Evolutionary conservation across 37 sponge, comb jelly and placozoan species (phyloP).

Genomic region (Lycopodina hypogea): DNA sequence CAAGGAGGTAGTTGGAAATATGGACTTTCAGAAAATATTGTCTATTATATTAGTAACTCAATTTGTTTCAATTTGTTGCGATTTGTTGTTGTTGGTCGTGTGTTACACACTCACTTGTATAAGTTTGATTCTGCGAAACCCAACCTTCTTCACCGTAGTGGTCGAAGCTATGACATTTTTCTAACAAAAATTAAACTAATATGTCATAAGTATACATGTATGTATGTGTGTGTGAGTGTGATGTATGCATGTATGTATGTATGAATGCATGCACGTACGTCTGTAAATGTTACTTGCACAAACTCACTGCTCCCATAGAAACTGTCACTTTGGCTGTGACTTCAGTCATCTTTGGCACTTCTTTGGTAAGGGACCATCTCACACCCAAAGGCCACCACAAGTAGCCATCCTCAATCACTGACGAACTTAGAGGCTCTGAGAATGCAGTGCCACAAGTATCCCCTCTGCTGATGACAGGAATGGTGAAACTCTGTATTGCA

Average conservation of each 20-base stretch:
- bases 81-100: neutral
- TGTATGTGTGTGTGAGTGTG: neutral
- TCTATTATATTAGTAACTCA: too few species aligned
- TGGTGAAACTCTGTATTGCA: slow-evolving; percentile 16
- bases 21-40: too few species aligned
- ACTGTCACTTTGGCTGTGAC: neutral
- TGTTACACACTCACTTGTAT: slow-evolving; percentile 64
- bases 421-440: neutral
- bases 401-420: slow-evolving; percentile 1
- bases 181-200: neutral
- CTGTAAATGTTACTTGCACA: neutral
- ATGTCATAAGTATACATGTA: neutral
- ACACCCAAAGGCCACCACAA: slow-evolving; percentile 57
- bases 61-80: too few species aligned
- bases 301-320: neutral
- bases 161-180: neutral
- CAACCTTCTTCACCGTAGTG: slow-evolving; percentile 44
- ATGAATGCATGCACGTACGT: neutral
- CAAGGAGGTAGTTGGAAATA: too few species aligned
- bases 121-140: slow-evolving; percentile 76
- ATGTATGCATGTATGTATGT: neutral
- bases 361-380: slow-evolving; percentile 1
- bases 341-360: neutral
- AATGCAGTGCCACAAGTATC: slow-evolving; percentile 22
- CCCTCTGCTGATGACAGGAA: neutral